phyloP scores from a whole-genome alignment of 2,797 vertebrate species.

The Myotis pilosus region DNA sequence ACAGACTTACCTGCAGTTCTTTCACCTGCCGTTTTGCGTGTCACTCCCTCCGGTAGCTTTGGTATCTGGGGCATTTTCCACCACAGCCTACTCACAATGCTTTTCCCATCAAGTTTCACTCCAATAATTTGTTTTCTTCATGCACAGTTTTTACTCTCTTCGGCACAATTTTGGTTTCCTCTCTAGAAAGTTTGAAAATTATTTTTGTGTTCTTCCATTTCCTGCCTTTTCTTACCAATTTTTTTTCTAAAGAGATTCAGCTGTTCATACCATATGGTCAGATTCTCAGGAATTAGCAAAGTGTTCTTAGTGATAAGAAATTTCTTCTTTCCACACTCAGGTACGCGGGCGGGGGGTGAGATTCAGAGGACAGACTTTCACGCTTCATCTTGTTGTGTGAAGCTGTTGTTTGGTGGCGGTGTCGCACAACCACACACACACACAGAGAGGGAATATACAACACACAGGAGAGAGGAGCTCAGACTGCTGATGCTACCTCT shows the following conservation, averaged over 20 bases:
- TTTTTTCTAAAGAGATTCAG: slow-evolving; percentile 65
- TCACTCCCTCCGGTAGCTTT: fast-evolving
- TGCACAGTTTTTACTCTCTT: background rate
- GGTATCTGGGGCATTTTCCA: fast-evolving
- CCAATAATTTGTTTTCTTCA: background rate
- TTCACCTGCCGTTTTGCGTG: fast-evolving
- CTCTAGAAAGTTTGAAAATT: slow-evolving; percentile 55
- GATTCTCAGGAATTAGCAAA: slow-evolving; percentile 41
- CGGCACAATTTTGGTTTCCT: slow-evolving; percentile 45
- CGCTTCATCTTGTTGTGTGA: fast-evolving
- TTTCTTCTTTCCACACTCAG: slow-evolving; percentile 21
- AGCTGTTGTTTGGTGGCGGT: background rate
- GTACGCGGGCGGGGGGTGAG: background rate
- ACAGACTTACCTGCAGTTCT: too few species aligned
- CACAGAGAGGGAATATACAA: background rate
- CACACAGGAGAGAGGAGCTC: background rate
- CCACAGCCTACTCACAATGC: background rate
- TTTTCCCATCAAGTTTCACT: background rate
- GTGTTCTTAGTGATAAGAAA: slow-evolving; percentile 33
- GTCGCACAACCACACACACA: too few species aligned
- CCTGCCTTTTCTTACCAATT: slow-evolving; percentile 66
- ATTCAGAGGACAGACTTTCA: fast-evolving
- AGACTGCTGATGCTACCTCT: background rate
- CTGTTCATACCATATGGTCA: slow-evolving; percentile 74
- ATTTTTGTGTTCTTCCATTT: slow-evolving; percentile 75